phyloP scores from a whole-genome alignment of 2,797 vertebrate genomes.

The Halcyon badia region DNA sequence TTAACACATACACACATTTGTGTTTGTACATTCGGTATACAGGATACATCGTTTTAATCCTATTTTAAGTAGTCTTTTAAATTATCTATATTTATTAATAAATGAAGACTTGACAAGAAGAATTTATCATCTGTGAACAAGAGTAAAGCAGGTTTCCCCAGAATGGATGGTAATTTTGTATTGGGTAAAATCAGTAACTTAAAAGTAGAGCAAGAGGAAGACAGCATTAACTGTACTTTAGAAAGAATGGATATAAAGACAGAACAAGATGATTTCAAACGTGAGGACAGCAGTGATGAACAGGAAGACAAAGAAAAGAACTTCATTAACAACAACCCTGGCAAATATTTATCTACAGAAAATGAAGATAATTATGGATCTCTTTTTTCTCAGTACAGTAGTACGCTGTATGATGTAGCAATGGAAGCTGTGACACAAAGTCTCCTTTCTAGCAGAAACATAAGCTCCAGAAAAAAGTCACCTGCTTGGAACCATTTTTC shows the following conservation, averaged over 20 bases:
- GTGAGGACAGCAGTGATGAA: slow-evolving; percentile 83
- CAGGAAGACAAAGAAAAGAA: slow-evolving; percentile 80
- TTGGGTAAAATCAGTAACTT: slow-evolving; percentile 67
- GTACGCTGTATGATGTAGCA: slow-evolving; percentile 95
- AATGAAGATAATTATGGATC: slow-evolving; percentile 90
- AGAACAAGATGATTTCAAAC: slow-evolving; percentile 84
- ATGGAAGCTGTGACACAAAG: slow-evolving; percentile 99
- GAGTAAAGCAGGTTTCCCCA: slow-evolving; percentile 31
- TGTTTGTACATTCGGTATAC: not conserved
- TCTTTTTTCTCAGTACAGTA: slow-evolving; percentile 93
- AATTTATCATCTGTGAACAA: slow-evolving; percentile 69
- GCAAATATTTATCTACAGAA: slow-evolving; percentile 85
- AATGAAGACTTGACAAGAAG: slow-evolving; percentile 24
- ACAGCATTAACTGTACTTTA: slow-evolving; percentile 43
- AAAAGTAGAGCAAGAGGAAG: slow-evolving; percentile 76
- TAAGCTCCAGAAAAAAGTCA: slow-evolving; percentile 94
- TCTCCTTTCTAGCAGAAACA: slow-evolving; percentile 90
- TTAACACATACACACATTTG: not conserved
- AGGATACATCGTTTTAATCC: not conserved
- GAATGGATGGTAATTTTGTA: slow-evolving; percentile 64
- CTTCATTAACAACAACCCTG: slow-evolving; percentile 81
- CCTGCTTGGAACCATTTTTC: slow-evolving; percentile 99
- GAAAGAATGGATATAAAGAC: slow-evolving; percentile 81
- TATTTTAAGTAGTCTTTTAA: slow-evolving; percentile 31
- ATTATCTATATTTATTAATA: slow-evolving; percentile 49